These are phyloP conservation scores for Aphelinus certus DNA, from an alignment of 1,140 invertebrate genomes.

Conservation along the genomic window DNA sequence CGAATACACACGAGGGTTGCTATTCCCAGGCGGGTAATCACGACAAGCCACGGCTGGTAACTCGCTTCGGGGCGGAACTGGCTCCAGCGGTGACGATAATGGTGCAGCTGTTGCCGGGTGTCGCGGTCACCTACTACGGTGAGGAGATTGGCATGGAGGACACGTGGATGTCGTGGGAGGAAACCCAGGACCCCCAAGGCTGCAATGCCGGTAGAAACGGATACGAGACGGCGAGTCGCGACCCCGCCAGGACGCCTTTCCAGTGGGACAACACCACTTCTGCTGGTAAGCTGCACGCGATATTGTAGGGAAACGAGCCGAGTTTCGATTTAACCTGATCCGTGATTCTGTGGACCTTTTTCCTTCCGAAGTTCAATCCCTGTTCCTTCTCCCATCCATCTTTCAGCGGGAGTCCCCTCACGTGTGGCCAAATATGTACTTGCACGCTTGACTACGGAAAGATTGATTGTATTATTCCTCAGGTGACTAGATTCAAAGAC, in stretches of 20 bases:
- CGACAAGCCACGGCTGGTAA: constrained; percentile 70
- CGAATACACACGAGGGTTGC: too few species aligned
- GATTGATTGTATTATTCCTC: too few species aligned
- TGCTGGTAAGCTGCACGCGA: constrained; percentile 66
- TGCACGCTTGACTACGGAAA: too few species aligned
- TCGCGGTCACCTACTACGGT: constrained; percentile 81
- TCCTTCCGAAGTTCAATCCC: too few species aligned
- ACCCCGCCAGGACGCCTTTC: constrained; percentile 78
- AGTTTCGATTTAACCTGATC: too few species aligned
- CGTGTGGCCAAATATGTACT: too few species aligned
- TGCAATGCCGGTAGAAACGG: constrained; percentile 68
- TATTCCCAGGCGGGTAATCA: constrained; percentile 72
- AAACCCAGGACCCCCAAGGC: constrained; percentile 70
- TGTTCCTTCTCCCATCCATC: too few species aligned
- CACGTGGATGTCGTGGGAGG: constrained; percentile 65
- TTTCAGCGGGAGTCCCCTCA: too few species aligned
- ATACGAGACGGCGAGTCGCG: constrained; percentile 68
- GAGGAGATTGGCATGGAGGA: constrained; percentile 79
- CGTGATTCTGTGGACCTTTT: too few species aligned
- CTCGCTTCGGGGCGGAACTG: constrained; percentile 71
- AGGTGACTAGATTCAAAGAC: too few species aligned
- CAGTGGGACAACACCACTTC: constrained; percentile 72
- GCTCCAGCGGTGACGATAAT: constrained; percentile 77
- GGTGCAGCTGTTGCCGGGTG: constrained; percentile 76
- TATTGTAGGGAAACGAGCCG: too few species aligned